Evolutionary conservation across 2,888 invertebrate species (phyloP).

Genomic region (Campoplex capitator): DNA sequence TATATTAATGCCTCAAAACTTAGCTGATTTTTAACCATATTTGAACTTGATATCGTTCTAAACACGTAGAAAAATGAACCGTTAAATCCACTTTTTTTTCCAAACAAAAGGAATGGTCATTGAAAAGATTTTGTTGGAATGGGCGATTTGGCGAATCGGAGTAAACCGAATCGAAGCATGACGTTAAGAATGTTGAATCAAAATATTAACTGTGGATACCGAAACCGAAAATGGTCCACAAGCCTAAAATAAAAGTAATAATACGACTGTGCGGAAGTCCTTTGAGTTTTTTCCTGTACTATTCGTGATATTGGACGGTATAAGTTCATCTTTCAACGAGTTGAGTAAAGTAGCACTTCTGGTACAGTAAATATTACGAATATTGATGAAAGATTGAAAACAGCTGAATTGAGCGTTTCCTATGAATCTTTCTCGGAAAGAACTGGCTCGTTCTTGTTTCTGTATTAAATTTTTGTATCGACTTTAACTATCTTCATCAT

Average conservation of each 20-base stretch:
- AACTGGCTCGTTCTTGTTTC: neutral
- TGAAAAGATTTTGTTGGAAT: neutral
- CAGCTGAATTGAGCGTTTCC: neutral
- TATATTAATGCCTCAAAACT: neutral
- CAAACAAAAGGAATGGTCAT: neutral
- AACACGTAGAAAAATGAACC: neutral
- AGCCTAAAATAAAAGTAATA: neutral
- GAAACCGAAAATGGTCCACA: neutral
- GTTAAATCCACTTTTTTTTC: neutral
- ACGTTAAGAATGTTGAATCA: neutral
- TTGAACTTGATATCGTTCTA: neutral
- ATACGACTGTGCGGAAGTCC: conserved; percentile 6
- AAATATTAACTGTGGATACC: neutral
- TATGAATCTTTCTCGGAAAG: conserved; percentile 21
- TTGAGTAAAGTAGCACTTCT: conserved; percentile 70
- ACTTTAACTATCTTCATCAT: conserved; percentile 3
- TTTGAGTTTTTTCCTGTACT: conserved; percentile 29
- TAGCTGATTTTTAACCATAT: neutral
- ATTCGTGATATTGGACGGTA: conserved; percentile 68
- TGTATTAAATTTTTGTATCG: conserved; percentile 11
- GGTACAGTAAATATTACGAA: conserved; percentile 68
- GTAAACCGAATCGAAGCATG: neutral
- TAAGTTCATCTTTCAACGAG: conserved; percentile 45
- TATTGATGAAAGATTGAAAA: conserved; percentile 22
- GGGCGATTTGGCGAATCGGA: neutral